Conservation (phyloP, 2,888 invertebrate species). For the Craniophora ligustri region DNA sequence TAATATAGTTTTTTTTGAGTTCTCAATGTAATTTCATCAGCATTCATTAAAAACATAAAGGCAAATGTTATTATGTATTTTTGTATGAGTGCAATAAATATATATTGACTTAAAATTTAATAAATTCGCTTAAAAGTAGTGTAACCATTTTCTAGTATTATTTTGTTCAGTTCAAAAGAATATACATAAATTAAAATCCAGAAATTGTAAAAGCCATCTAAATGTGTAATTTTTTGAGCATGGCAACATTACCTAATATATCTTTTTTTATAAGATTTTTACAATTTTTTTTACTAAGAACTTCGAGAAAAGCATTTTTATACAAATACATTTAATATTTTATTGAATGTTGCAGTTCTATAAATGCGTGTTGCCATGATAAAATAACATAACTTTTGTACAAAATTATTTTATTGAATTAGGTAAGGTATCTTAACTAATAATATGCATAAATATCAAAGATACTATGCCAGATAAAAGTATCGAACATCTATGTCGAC, state of each 20-base stretch:
- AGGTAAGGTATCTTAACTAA: slow-evolving; percentile 42
- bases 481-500: not conserved
- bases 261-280: slow-evolving; percentile 10
- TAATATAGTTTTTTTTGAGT: not conserved
- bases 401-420: slow-evolving; percentile 46
- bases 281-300: slow-evolving; percentile 3
- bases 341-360: slow-evolving; percentile 1
- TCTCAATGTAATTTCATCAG: slow-evolving; percentile 16
- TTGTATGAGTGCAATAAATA: slow-evolving; percentile 44
- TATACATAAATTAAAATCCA: slow-evolving; percentile 32
- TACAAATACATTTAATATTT: not conserved
- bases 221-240: slow-evolving; percentile 23
- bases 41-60: slow-evolving; percentile 4
- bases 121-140: slow-evolving; percentile 61
- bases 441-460: slow-evolving; percentile 48
- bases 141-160: slow-evolving; percentile 15
- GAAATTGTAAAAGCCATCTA: slow-evolving; percentile 22
- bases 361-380: slow-evolving; percentile 50
- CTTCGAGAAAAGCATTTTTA: not conserved
- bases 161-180: slow-evolving; percentile 13
- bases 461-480: slow-evolving; percentile 22
- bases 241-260: slow-evolving; percentile 39
- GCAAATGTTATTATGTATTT: slow-evolving; percentile 20
- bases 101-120: slow-evolving; percentile 55
- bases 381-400: slow-evolving; percentile 44